Evolutionary conservation across 1,140 invertebrate species (phyloP).

Genomic region (Meloidogyne floridensis): DNA sequence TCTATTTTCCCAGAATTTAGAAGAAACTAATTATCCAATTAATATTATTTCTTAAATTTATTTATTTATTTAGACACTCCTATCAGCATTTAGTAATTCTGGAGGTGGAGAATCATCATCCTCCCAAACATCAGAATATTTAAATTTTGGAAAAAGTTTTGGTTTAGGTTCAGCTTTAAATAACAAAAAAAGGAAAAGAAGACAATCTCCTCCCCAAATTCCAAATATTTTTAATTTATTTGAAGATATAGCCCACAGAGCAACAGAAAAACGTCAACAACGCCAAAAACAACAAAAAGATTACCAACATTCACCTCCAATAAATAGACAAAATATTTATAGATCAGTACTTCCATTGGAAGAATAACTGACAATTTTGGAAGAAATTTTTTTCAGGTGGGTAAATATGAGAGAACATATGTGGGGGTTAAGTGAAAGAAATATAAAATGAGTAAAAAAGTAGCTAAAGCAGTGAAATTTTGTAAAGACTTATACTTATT

Average conservation of each 20-base stretch:
- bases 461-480: no score
- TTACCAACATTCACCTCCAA: conserved; percentile 16
- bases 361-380: conserved; percentile 48
- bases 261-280: conserved; percentile 17
- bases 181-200: conserved; percentile 12
- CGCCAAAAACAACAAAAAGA: not conserved
- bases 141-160: conserved; percentile 22
- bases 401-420: no score
- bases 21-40: no score
- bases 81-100: conserved; percentile 26
- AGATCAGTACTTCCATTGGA: conserved; percentile 28
- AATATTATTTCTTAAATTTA: no score
- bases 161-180: conserved; percentile 27
- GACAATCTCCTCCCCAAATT: conserved; percentile 1
- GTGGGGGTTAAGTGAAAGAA: not conserved
- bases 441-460: not conserved
- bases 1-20: no score
- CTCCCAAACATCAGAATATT: conserved; percentile 24
- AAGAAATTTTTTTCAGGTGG: conserved; percentile 46
- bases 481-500: no score
- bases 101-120: conserved; percentile 10
- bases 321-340: conserved; percentile 7
- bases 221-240: conserved; percentile 23
- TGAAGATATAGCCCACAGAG: conserved; percentile 13
- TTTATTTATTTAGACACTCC: not conserved